A percentile compares a stretch with the other conserved stretches of the same genome.
phyloP scores from a whole-genome alignment of 2,797 vertebrate species.

The Notoglanidium macrostoma region DNA sequence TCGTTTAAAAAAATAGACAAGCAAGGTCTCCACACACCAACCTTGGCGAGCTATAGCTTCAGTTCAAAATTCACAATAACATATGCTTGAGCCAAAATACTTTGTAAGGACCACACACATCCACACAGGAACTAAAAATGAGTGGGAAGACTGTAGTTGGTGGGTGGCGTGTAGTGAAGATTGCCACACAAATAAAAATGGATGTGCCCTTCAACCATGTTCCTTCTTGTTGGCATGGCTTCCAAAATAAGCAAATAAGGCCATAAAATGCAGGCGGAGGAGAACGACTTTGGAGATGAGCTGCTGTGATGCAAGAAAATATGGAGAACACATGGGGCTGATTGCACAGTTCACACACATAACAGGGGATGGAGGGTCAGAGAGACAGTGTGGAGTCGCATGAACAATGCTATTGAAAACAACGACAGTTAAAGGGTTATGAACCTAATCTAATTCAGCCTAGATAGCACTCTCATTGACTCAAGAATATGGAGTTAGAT shows the following conservation, averaged over 20 bases:
- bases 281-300: constrained; percentile 33
- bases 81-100: constrained; percentile 6
- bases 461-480: not conserved
- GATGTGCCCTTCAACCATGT: constrained; percentile 42
- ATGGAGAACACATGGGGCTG: constrained; percentile 47
- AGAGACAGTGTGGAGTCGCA: not conserved
- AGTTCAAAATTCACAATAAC: constrained; percentile 35
- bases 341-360: constrained; percentile 31
- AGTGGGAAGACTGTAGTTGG: constrained; percentile 8
- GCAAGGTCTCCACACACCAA: constrained; percentile 23
- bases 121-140: constrained; percentile 29
- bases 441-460: not conserved
- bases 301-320: constrained; percentile 46
- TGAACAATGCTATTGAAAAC: not conserved
- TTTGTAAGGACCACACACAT: constrained; percentile 41
- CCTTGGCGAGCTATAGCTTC: constrained; percentile 38
- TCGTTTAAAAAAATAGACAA: constrained; percentile 42
- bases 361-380: not conserved
- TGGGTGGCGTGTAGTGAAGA: constrained; percentile 23
- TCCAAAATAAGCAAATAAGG: constrained; percentile 57
- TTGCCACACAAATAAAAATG: constrained; percentile 46
- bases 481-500: not conserved
- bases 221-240: constrained; percentile 35
- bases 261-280: constrained; percentile 49
- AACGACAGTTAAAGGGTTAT: constrained; percentile 12